phyloP scores from a whole-genome alignment of 2,113 vertebrate genomes.

The Corythornis vintsioides region DNA sequence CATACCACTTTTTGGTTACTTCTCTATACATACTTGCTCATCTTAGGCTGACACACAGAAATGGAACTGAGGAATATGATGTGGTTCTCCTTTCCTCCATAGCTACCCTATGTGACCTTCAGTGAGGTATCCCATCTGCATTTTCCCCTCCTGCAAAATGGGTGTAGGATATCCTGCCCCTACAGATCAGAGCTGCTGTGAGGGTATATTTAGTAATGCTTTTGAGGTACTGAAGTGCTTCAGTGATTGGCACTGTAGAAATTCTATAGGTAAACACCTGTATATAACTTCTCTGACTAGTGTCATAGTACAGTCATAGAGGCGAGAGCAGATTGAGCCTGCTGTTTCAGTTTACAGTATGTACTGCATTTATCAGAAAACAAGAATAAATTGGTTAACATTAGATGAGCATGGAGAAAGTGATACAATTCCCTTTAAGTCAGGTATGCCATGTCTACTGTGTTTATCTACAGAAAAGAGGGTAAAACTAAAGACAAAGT shows the following conservation, averaged over 20 bases:
- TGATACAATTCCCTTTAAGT: neutral
- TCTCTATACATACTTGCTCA: neutral
- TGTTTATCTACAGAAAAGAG: neutral
- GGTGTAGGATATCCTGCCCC: neutral
- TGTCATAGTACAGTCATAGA: neutral
- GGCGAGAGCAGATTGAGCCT: neutral
- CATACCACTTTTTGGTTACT: neutral
- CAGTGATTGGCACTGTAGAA: neutral
- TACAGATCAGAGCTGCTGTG: neutral
- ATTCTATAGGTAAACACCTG: conserved; percentile 30
- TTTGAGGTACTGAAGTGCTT: conserved; percentile 18
- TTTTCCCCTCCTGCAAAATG: neutral
- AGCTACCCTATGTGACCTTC: neutral
- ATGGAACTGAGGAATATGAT: neutral
- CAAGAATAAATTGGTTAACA: neutral
- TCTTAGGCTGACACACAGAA: neutral
- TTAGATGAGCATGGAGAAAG: neutral
- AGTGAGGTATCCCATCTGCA: neutral
- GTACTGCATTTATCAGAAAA: neutral
- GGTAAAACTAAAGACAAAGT: neutral
- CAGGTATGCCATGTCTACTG: neutral
- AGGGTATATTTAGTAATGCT: neutral
- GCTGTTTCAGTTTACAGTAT: neutral
- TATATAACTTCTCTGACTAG: conserved; percentile 18
- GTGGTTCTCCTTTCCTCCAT: neutral